Conservation (phyloP, 2,113 vertebrate species). For the Onychostoma macrolepis region DNA sequence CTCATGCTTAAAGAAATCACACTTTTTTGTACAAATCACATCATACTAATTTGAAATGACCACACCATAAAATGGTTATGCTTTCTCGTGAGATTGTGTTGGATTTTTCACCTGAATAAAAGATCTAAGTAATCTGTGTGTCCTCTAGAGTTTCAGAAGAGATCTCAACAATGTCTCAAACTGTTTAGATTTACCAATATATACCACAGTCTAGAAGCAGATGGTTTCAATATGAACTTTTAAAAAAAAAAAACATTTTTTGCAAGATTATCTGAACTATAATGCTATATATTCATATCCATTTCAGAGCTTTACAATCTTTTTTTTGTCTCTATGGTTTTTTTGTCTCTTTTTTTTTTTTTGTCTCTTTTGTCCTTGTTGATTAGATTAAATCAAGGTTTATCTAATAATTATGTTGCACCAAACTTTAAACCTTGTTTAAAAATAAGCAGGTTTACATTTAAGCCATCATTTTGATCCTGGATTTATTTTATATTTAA, state of each 20-base stretch:
- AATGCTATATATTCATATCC: not conserved
- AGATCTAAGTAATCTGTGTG: not conserved
- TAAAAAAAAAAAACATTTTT: not conserved
- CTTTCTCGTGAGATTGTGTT: not conserved
- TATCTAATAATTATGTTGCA: no score
- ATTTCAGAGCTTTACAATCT: not conserved
- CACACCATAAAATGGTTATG: not conserved
- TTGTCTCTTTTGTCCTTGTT: no score
- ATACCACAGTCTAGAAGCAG: not conserved
- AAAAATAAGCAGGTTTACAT: no score
- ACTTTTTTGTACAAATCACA: not conserved
- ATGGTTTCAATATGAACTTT: not conserved
- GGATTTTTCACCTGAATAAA: not conserved
- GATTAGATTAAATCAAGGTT: no score
- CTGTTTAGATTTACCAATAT: not conserved
- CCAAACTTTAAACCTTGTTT: no score
- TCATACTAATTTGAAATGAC: not conserved
- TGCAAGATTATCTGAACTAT: not conserved
- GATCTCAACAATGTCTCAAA: not conserved
- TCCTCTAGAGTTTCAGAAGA: not conserved
- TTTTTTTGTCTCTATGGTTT: not conserved
- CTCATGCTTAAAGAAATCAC: not conserved
- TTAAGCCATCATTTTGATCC: no score
- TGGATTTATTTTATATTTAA: no score
- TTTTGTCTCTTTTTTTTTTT: no score